Conservation (phyloP, 35 echinoderm and acorn worm species). For the Heliocidaris tuberculata region DNA sequence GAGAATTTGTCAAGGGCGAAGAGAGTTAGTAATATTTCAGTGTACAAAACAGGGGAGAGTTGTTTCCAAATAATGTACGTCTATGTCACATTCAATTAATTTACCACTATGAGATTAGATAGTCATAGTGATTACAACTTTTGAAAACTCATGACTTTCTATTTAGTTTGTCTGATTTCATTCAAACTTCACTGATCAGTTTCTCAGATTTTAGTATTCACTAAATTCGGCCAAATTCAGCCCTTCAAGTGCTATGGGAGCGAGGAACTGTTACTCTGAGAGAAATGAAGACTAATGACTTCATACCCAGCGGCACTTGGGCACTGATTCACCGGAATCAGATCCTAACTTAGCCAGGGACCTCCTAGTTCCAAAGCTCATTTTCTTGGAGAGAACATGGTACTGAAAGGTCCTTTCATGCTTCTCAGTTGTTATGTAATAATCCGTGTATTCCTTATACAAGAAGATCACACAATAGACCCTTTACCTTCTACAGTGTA, state of each 20-base stretch:
- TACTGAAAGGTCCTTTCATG: not conserved
- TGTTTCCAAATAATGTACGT: too few species aligned
- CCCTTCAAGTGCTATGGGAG: not conserved
- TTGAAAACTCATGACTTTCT: too few species aligned
- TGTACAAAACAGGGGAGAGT: too few species aligned
- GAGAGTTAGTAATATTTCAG: too few species aligned
- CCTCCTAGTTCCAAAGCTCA: not conserved
- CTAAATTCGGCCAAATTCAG: too few species aligned
- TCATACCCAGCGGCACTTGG: not conserved
- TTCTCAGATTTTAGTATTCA: too few species aligned
- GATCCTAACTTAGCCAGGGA: not conserved
- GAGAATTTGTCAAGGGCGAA: too few species aligned
- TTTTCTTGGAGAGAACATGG: not conserved
- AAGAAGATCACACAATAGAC: not conserved
- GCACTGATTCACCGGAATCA: not conserved
- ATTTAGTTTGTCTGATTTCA: too few species aligned
- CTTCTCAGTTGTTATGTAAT: not conserved
- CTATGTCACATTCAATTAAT: too few species aligned
- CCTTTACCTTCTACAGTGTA: not conserved
- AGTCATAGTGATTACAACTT: too few species aligned
- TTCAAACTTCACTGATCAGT: too few species aligned
- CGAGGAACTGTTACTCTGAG: not conserved
- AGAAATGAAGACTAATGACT: not conserved
- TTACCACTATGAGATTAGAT: too few species aligned
- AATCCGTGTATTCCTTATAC: not conserved